Evolutionary conservation across 1,140 invertebrate species (phyloP).

Genomic region (Probaryconus sp.): DNA sequence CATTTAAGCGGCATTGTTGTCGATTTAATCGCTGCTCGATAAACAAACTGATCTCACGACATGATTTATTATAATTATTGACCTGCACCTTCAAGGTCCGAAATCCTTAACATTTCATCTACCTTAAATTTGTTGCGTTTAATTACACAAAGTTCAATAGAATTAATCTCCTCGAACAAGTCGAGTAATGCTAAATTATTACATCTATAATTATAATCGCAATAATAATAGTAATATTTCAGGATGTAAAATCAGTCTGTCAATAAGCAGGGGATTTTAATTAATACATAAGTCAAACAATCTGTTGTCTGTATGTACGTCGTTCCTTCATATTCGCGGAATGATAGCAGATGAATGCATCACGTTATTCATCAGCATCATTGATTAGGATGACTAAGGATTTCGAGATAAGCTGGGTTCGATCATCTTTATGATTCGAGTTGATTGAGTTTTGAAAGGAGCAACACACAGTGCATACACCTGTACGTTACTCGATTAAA

Average conservation of each 20-base stretch:
- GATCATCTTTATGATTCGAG: conserved; percentile 40
- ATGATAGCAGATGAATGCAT: conserved; percentile 25
- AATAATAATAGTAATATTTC: not conserved
- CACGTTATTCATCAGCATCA: conserved; percentile 57
- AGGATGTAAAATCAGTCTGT: not conserved
- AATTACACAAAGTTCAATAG: no score
- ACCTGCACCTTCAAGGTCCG: no score
- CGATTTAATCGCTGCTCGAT: no score
- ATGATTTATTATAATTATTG: no score
- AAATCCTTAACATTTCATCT: no score
- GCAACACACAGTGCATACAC: no score
- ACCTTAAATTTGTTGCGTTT: no score
- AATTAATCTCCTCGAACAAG: no score
- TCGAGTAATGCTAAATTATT: no score
- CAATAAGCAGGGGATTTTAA: conserved; percentile 39
- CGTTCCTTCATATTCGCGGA: not conserved
- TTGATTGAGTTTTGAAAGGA: conserved; percentile 70
- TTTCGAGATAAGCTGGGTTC: conserved; percentile 60
- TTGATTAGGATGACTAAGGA: conserved; percentile 67
- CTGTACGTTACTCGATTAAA: no score
- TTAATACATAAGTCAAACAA: conserved; percentile 40
- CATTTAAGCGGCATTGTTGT: not conserved
- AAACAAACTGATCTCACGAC: no score
- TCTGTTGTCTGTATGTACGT: not conserved
- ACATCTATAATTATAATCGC: not conserved